Conservation (phyloP, 2,113 vertebrate species). For the Climacteris rufus region DNA sequence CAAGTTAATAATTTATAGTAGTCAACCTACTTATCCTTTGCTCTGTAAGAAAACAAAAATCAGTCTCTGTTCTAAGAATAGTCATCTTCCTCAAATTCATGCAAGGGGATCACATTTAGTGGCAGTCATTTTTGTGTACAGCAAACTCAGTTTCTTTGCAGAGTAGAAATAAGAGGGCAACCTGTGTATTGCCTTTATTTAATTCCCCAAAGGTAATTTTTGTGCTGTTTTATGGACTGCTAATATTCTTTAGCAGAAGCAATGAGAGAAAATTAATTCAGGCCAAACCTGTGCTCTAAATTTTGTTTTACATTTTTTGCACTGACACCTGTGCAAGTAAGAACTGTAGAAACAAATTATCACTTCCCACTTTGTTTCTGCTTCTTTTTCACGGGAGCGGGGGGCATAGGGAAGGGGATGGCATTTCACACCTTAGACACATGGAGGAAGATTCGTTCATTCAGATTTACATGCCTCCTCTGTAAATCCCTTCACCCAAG, state of each 20-base stretch:
- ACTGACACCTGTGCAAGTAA: background rate
- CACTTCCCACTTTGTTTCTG: background rate
- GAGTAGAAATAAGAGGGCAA: background rate
- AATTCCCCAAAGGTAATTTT: background rate
- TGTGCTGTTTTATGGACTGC: background rate
- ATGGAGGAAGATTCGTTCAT: background rate
- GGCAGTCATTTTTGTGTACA: background rate
- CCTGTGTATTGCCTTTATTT: background rate
- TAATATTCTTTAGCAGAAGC: background rate
- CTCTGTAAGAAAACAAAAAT: background rate
- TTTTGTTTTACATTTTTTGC: background rate
- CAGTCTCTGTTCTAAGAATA: background rate
- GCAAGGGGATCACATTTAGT: background rate
- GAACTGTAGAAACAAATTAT: background rate
- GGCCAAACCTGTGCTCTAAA: background rate
- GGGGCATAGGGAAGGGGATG: rapidly evolving
- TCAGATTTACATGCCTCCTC: background rate
- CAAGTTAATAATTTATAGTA: background rate
- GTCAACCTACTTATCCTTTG: background rate
- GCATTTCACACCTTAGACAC: background rate
- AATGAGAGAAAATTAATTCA: background rate
- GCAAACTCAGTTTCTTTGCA: background rate
- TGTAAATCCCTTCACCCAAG: background rate
- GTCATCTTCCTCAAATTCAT: background rate
- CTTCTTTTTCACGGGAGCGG: background rate